Evolutionary conservation across 2,113 vertebrate genomes (phyloP).

Genomic region (Regulus satrapa): DNA sequence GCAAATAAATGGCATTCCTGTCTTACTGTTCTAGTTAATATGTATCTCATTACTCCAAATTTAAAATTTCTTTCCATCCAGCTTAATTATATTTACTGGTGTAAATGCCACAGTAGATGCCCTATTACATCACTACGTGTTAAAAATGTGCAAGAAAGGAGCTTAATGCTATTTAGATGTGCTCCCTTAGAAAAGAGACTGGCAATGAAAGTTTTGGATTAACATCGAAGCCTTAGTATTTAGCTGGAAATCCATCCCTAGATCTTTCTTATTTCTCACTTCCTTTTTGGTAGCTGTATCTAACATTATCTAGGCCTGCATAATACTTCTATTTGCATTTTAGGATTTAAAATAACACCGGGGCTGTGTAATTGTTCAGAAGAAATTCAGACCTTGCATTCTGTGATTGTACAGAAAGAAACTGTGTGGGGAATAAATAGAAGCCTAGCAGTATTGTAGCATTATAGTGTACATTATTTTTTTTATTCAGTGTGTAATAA

Average conservation of each 20-base stretch:
- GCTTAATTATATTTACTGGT: background rate
- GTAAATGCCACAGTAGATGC: background rate
- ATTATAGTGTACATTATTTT: background rate
- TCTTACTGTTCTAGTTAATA: background rate
- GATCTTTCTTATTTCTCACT: background rate
- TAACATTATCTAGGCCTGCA: background rate
- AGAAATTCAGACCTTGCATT: background rate
- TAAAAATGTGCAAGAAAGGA: conserved; percentile 21
- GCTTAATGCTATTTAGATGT: background rate
- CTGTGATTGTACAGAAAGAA: background rate
- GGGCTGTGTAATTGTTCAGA: background rate
- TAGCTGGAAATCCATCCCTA: background rate
- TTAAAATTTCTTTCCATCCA: background rate
- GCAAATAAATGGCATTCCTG: background rate
- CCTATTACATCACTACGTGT: background rate
- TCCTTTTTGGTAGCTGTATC: background rate
- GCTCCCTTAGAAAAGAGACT: background rate
- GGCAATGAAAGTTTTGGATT: background rate
- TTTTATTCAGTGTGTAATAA: background rate
- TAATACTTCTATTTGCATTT: background rate
- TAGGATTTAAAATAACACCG: background rate
- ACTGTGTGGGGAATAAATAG: background rate
- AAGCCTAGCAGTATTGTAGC: background rate
- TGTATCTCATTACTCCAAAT: background rate
- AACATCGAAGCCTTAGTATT: background rate